Evolutionary conservation across 1,140 invertebrate species (phyloP).

Genomic region (Drosophila rhopaloa): DNA sequence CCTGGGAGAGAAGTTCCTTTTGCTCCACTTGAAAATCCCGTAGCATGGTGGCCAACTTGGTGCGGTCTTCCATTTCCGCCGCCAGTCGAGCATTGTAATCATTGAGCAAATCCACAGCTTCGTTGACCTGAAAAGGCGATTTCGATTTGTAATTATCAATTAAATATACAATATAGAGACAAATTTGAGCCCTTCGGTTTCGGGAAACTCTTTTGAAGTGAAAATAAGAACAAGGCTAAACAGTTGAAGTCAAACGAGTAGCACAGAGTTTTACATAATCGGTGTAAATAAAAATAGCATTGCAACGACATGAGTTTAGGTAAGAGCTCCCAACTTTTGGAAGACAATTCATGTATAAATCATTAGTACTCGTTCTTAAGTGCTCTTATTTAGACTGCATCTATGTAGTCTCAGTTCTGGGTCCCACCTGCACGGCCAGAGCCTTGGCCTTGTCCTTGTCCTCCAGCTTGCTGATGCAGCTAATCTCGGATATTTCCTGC

Average conservation of each 20-base stretch:
- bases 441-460: slow-evolving; percentile 85
- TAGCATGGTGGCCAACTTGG: slow-evolving; percentile 93
- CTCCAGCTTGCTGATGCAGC: slow-evolving; percentile 92
- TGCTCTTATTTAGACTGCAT: neutral
- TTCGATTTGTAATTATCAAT: too few species aligned
- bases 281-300: neutral
- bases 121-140: slow-evolving; percentile 88
- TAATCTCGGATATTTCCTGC: slow-evolving; percentile 96
- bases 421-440: slow-evolving; percentile 69
- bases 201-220: too few species aligned
- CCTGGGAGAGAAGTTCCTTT: slow-evolving; percentile 92
- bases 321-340: too few species aligned
- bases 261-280: too few species aligned
- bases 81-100: slow-evolving; percentile 95
- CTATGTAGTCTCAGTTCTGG: neutral
- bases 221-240: too few species aligned
- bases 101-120: slow-evolving; percentile 92
- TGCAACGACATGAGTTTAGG: too few species aligned
- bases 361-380: too few species aligned
- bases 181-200: too few species aligned
- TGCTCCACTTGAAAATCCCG: slow-evolving; percentile 94
- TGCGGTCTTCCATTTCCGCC: slow-evolving; percentile 94
- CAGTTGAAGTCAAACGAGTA: neutral
- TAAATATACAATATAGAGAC: too few species aligned
- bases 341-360: too few species aligned